These are phyloP conservation scores for Eupeodes luniger DNA, from an alignment of 2,888 invertebrate genomes.

Conservation along the genomic window DNA sequence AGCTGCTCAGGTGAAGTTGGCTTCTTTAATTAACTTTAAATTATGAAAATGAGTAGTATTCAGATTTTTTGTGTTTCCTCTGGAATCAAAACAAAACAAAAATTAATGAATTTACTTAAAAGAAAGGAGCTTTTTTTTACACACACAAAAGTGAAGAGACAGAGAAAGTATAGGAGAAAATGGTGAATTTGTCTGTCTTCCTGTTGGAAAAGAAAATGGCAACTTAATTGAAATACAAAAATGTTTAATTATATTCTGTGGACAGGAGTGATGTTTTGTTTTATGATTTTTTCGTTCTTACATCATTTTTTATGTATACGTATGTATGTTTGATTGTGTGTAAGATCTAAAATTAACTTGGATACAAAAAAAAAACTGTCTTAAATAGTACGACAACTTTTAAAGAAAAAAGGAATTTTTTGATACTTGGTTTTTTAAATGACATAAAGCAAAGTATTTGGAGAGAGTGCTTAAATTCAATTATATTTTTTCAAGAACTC, in stretches of 20 bases:
- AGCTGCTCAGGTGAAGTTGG: constrained; percentile 58
- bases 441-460: no score
- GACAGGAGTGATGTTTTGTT: neutral
- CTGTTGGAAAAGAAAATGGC: constrained; percentile 31
- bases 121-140: neutral
- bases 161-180: neutral
- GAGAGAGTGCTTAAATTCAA: no score
- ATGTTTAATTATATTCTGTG: constrained; percentile 19
- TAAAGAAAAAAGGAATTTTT: no score
- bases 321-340: no score
- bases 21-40: constrained; percentile 73
- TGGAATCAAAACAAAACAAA: neutral
- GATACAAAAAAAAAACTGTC: neutral
- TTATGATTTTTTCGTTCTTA: neutral
- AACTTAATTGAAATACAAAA: constrained; percentile 67
- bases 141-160: neutral
- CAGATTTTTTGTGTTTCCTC: neutral
- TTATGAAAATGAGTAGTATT: constrained; percentile 35
- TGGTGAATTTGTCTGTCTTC: constrained; percentile 57
- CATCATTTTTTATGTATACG: neutral
- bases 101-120: neutral
- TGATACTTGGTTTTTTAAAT: no score
- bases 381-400: no score
- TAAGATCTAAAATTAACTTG: neutral
- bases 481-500: no score